phyloP scores from a whole-genome alignment of 2,888 invertebrate genomes.

The Dryococelus australis region DNA sequence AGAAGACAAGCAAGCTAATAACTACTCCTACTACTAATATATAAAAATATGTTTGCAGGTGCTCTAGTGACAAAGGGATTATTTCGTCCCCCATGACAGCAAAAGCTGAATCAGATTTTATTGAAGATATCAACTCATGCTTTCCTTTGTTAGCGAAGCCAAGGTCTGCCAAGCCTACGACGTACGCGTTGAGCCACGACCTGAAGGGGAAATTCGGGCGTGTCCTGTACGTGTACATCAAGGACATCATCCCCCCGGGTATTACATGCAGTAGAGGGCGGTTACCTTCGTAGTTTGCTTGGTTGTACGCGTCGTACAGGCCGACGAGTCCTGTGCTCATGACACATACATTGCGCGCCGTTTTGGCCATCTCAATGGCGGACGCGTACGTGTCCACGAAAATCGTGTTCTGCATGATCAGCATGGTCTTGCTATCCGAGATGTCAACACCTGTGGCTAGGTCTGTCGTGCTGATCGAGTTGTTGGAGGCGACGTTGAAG shows the following conservation, averaged over 20 bases:
- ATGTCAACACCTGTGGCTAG: neutral
- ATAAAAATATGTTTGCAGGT: neutral
- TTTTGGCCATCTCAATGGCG: neutral
- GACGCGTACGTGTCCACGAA: conserved; percentile 3
- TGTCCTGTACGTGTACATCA: neutral
- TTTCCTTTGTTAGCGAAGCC: neutral
- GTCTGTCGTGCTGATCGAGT: neutral
- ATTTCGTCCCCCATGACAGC: neutral
- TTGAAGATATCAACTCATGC: neutral
- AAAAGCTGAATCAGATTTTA: neutral
- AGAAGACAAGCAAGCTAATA: neutral
- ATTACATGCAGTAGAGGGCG: neutral
- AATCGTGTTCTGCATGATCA: neutral
- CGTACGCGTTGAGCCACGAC: neutral
- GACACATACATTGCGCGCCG: neutral
- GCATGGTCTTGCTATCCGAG: neutral
- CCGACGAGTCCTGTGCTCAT: neutral
- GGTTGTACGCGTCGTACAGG: neutral
- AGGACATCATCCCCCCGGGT: neutral
- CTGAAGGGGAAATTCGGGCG: neutral
- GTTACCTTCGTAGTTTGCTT: neutral
- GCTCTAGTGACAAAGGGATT: neutral
- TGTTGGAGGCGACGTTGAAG: neutral
- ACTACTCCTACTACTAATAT: neutral
- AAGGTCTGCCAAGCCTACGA: neutral